Conservation (phyloP, 2,113 vertebrate genomes). For the Syngnathus scovelli region DNA sequence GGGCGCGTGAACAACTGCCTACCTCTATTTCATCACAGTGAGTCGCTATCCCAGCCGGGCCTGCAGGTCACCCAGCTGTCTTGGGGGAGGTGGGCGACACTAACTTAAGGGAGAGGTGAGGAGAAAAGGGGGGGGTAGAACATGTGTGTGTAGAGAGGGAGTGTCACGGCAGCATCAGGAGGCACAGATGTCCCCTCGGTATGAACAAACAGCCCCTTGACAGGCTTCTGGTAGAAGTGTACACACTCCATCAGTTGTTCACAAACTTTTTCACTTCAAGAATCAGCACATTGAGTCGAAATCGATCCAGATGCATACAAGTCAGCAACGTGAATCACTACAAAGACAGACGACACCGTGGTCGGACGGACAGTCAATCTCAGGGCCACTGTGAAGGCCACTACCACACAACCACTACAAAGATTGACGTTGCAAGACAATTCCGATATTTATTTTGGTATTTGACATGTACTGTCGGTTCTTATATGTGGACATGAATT, state of each 20-base stretch:
- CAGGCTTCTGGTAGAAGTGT: constrained; percentile 59
- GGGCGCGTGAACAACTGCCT: constrained; percentile 78
- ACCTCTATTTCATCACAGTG: constrained; percentile 81
- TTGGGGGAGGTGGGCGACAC: constrained; percentile 19
- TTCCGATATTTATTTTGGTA: too few species aligned
- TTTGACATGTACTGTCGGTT: too few species aligned
- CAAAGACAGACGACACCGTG: background rate
- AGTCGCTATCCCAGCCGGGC: constrained; percentile 59
- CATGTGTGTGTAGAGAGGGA: constrained; percentile 7
- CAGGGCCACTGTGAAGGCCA: background rate
- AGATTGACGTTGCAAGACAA: background rate
- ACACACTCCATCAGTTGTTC: constrained; percentile 16
- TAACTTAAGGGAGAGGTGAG: constrained; percentile 15
- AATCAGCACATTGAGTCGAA: background rate
- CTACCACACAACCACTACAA: background rate
- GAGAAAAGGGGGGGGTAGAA: constrained; percentile 12
- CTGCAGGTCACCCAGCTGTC: constrained; percentile 61
- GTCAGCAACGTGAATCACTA: background rate
- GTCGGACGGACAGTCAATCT: background rate
- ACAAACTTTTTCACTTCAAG: background rate
- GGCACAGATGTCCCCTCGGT: constrained; percentile 77
- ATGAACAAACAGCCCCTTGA: constrained; percentile 65
- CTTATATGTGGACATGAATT: too few species aligned
- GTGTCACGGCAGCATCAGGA: constrained; percentile 53
- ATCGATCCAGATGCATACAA: background rate